Percentiles rank a stretch among this genome's conserved stretches.
Evolutionary conservation across 2,113 vertebrate genomes (phyloP).

Genomic region (Deroptyus accipitrinus): DNA sequence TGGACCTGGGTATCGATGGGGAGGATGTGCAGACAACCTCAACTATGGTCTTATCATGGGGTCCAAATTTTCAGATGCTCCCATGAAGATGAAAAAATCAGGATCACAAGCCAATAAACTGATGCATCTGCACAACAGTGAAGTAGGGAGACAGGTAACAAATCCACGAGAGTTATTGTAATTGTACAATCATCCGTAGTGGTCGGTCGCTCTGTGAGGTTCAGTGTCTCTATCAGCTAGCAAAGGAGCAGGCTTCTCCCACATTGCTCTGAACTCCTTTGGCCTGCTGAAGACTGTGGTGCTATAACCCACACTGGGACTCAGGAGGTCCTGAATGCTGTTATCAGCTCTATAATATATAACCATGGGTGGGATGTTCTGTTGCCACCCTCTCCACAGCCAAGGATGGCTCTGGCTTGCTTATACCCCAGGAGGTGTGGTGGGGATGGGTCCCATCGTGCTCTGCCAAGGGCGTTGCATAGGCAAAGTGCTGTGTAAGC

Average conservation of each 20-base stretch:
- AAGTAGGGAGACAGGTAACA: conserved; percentile 97
- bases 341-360: neutral
- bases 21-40: conserved; percentile 97
- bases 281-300: neutral
- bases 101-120: conserved; percentile 97
- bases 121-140: conserved; percentile 99
- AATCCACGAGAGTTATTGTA: conserved; percentile 64
- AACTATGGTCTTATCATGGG: conserved; percentile 96
- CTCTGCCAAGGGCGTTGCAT: neutral
- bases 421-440: neutral
- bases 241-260: neutral
- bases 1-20: conserved; percentile 97
- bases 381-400: neutral
- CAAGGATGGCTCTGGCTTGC: neutral
- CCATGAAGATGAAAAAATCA: conserved; percentile 98
- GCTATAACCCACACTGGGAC: neutral
- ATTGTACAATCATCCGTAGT: conserved; percentile 62
- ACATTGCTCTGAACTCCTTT: neutral
- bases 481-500: neutral
- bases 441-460: neutral
- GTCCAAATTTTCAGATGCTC: conserved; percentile 97
- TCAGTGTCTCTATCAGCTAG: conserved; percentile 12
- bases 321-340: neutral
- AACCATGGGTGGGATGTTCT: neutral
- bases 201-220: neutral